These are phyloP conservation scores for Leptoteleia sp. DNA, from an alignment of 1,140 invertebrate genomes.

Conservation along the genomic window DNA sequence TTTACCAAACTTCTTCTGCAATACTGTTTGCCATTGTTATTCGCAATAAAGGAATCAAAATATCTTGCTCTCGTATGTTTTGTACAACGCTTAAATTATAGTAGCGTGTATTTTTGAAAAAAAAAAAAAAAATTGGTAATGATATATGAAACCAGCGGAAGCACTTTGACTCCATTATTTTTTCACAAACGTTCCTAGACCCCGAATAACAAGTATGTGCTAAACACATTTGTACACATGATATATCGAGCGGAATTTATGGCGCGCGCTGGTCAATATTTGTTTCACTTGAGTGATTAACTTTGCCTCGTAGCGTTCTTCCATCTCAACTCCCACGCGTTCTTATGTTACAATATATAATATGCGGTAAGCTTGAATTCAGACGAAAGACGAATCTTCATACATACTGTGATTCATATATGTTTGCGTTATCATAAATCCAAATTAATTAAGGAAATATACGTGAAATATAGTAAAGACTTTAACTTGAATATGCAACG, in stretches of 20 bases:
- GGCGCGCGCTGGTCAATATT: constrained; percentile 71
- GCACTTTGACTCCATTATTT: constrained; percentile 25
- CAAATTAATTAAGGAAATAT: constrained; percentile 33
- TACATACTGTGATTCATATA: constrained; percentile 31
- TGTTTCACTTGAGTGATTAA: constrained; percentile 72
- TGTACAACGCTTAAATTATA: not conserved
- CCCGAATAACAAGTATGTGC: constrained; percentile 69
- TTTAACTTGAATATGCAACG: constrained; percentile 3
- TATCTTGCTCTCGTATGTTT: constrained; percentile 63
- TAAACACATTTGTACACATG: constrained; percentile 75
- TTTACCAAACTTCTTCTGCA: constrained; percentile 16
- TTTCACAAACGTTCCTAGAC: constrained; percentile 34
- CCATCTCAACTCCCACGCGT: constrained; percentile 37
- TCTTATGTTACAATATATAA: constrained; percentile 44
- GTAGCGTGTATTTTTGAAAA: constrained; percentile 71
- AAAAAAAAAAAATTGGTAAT: constrained; percentile 75
- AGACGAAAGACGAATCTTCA: constrained; percentile 54
- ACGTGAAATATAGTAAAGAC: constrained; percentile 3
- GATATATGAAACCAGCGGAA: constrained; percentile 71
- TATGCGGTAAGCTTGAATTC: constrained; percentile 42
- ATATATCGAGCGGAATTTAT: constrained; percentile 74
- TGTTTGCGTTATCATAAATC: constrained; percentile 34
- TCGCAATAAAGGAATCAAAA: constrained; percentile 59
- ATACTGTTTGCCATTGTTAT: constrained; percentile 13
- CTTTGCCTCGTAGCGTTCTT: constrained; percentile 59